These are phyloP conservation scores for Probaryconus sp. DNA, from an alignment of 1,140 invertebrate genomes.

Conservation along the genomic window DNA sequence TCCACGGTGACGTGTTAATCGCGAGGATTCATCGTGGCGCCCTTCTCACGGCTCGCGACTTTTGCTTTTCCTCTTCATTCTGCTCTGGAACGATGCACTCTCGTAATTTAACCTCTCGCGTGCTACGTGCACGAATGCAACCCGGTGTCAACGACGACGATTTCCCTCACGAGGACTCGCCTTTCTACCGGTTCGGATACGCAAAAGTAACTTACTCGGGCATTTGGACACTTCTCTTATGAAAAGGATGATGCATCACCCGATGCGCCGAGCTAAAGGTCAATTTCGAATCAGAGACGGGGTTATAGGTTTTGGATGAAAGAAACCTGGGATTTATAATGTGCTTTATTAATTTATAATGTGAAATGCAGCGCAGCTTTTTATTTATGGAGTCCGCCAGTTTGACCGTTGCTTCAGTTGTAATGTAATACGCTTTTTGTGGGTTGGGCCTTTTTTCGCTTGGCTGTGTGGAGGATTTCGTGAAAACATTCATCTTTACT, in stretches of 20 bases:
- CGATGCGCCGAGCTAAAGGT: slow-evolving; percentile 13
- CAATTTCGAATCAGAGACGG: slow-evolving; percentile 8
- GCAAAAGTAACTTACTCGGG: slow-evolving; percentile 28
- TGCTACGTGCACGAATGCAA: slow-evolving; percentile 39
- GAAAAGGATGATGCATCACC: slow-evolving; percentile 38
- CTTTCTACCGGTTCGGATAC: slow-evolving; percentile 5
- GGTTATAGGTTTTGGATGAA: slow-evolving; percentile 36
- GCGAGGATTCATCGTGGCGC: slow-evolving; percentile 71
- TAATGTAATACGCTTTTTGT: slow-evolving; percentile 20
- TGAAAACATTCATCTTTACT: no score
- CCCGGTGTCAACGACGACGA: slow-evolving; percentile 35
- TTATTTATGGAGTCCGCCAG: slow-evolving; percentile 21
- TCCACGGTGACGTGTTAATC: slow-evolving; percentile 74
- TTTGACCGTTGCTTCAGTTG: slow-evolving; percentile 24
- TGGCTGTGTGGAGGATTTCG: slow-evolving; percentile 7
- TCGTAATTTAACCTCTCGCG: slow-evolving; percentile 48
- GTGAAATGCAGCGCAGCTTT: neutral
- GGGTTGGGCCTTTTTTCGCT: neutral
- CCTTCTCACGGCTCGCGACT: slow-evolving; percentile 56
- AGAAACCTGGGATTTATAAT: slow-evolving; percentile 29
- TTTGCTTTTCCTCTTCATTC: slow-evolving; percentile 27
- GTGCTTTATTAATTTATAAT: slow-evolving; percentile 30
- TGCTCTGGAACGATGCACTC: slow-evolving; percentile 30
- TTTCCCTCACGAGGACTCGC: slow-evolving; percentile 14
- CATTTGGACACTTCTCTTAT: slow-evolving; percentile 24